Evolutionary conservation across 2,113 vertebrate species (phyloP).

Genomic region (Apteryx owenii): DNA sequence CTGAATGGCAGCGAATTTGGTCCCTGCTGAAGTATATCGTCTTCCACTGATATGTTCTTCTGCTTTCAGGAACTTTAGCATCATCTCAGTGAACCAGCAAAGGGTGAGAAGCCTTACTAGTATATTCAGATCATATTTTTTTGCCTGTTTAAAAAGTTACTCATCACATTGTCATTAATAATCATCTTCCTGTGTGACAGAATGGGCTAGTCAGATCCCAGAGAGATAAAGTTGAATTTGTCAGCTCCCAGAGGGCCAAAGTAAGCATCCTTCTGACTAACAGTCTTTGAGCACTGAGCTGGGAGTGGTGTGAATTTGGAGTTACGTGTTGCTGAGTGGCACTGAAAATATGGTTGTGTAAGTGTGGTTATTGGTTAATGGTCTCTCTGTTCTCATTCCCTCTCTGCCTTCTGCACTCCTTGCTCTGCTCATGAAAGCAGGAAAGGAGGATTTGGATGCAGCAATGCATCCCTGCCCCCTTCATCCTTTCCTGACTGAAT

Average conservation of each 20-base stretch:
- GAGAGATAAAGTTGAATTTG: constrained; percentile 31
- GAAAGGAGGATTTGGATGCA: background rate
- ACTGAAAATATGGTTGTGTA: background rate
- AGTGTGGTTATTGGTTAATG: constrained; percentile 18
- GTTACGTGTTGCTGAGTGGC: background rate
- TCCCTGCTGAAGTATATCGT: background rate
- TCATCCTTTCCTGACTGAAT: background rate
- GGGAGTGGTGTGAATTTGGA: constrained; percentile 15
- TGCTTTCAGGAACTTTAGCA: background rate
- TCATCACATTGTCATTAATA: constrained; percentile 17
- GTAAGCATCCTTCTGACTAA: constrained; percentile 54
- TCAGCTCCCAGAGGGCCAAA: constrained; percentile 47
- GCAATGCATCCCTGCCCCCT: background rate
- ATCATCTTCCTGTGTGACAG: constrained; percentile 35
- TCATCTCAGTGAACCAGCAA: background rate
- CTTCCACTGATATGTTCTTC: background rate
- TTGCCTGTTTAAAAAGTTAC: constrained; percentile 16
- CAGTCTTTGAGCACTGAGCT: background rate
- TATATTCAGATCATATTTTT: background rate
- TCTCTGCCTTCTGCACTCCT: background rate
- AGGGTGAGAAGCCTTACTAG: background rate
- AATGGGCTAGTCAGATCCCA: background rate
- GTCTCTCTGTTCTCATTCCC: background rate
- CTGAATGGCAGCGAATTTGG: background rate
- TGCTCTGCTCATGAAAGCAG: background rate